Evolutionary conservation across 1,140 invertebrate genomes (phyloP), one percentile per base, ranked within the genome.

Genomic region (Cotesia vestalis): DNA sequence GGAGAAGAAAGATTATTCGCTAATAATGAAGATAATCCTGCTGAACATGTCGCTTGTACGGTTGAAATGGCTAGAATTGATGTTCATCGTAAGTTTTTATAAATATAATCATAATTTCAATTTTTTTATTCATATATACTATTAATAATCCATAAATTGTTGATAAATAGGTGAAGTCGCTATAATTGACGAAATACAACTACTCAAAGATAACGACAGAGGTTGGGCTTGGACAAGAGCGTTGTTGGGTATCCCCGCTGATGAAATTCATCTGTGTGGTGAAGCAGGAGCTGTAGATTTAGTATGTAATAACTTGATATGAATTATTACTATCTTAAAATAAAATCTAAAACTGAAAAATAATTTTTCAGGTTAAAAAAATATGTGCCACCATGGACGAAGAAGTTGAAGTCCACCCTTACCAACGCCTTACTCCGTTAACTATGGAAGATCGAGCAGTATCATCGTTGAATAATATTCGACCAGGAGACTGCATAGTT

Each of bases 221-320:
- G 98, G 98, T 0, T 99, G 98, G 97, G 98, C 98, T 0, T 99
- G 98, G 98, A 99, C 97, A 0, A 90, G 98, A 85, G 97, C 98
- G n/a, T 88, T 98, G 34, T 88, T 98, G 64, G 96, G 95, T 80
- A 81, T 93, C 8, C 84, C 86, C 79, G 97, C 96, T 0, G 90
- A 98, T 73, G 97, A 99, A 88, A 91, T 99, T 77, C 98, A 99
- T 88, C 85, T 99, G 34, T 99, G 98, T 88, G 98, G 98, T 4
- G 98, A 99, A 89, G 90, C 89, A 51, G 95, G 96, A 40, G 92
- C 97, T 1, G 91, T 98, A 73, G 91, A 95, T 79, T 88, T 99
- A 51, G 90, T 96, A 36, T 82, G 38, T 66, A 66, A 66, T 62
- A 11, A 34, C 9, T 12, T 63, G 38, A 64, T 57, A 38, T 69